phyloP scores from a whole-genome alignment of 2,113 vertebrate species.

The Chunga burmeisteri region DNA sequence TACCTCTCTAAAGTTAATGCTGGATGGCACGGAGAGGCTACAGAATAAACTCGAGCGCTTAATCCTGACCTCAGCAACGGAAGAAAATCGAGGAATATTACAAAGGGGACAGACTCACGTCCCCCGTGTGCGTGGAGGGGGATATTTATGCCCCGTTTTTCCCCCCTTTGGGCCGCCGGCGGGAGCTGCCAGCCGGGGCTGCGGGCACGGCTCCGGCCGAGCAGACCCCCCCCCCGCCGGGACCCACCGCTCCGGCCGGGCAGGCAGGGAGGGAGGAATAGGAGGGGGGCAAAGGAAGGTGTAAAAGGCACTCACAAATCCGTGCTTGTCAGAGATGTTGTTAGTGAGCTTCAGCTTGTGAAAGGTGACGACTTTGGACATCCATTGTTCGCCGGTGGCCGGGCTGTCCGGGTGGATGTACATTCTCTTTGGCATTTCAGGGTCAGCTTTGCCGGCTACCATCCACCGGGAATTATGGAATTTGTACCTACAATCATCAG shows the following conservation, averaged over 20 bases:
- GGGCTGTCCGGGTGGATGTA: slow-evolving; percentile 99
- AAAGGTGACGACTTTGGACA: slow-evolving; percentile 99
- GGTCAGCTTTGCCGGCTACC: slow-evolving; percentile 98
- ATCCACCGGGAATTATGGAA: slow-evolving; percentile 99
- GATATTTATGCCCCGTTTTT: not conserved
- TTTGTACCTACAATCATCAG: slow-evolving; percentile 99
- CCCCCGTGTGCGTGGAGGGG: not conserved
- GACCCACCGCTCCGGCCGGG: not conserved
- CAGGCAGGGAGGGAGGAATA: not conserved
- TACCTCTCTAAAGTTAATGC: not conserved
- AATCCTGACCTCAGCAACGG: not conserved
- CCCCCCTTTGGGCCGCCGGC: not conserved
- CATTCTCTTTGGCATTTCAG: slow-evolving; percentile 99
- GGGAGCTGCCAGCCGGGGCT: not conserved
- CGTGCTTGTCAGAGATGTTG: slow-evolving; percentile 98
- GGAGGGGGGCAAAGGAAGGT: not conserved
- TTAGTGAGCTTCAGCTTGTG: slow-evolving; percentile 99
- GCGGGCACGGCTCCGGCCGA: not conserved
- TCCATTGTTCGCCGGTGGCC: slow-evolving; percentile 98
- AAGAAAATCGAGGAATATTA: not conserved
- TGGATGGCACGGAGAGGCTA: not conserved
- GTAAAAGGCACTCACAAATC: slow-evolving; percentile 93
- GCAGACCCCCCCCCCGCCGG: not conserved
- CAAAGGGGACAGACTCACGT: not conserved
- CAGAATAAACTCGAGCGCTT: not conserved